phyloP scores from a whole-genome alignment of 2,113 vertebrate genomes.

The Pluvianellus socialis region DNA sequence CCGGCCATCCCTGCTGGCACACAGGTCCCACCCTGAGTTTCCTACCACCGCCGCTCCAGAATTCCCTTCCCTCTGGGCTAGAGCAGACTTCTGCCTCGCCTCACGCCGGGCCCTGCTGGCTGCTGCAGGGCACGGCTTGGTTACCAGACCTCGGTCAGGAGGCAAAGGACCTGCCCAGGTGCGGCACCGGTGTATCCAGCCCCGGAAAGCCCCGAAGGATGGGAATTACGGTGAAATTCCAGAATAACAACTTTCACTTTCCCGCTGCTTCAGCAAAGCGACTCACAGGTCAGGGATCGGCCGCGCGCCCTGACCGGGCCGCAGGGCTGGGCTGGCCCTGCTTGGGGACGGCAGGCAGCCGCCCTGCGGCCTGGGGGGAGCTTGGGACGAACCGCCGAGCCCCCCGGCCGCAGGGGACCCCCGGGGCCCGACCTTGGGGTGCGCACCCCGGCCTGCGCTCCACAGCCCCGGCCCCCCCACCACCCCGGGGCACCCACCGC shows the following conservation, averaged over 20 bases:
- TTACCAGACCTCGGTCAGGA: accelerated
- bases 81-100: accelerated
- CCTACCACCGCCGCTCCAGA: accelerated
- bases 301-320: accelerated
- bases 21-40: accelerated
- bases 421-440: no score
- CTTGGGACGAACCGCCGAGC: no score
- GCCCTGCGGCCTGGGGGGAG: not conserved
- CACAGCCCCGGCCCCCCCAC: no score
- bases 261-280: accelerated
- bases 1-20: slow-evolving; percentile 39
- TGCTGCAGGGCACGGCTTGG: accelerated
- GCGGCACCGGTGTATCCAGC: accelerated
- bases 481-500: not conserved
- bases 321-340: accelerated
- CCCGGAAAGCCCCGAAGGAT: not conserved
- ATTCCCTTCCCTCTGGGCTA: accelerated
- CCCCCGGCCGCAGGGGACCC: not conserved
- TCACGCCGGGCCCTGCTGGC: not conserved
- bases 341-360: not conserved
- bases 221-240: accelerated
- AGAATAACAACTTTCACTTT: accelerated
- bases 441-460: not conserved
- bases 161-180: not conserved
- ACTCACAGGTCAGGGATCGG: accelerated